Evolutionary conservation across 2,888 invertebrate species (phyloP).

Genomic region (Sphaerophoria taeniata): DNA sequence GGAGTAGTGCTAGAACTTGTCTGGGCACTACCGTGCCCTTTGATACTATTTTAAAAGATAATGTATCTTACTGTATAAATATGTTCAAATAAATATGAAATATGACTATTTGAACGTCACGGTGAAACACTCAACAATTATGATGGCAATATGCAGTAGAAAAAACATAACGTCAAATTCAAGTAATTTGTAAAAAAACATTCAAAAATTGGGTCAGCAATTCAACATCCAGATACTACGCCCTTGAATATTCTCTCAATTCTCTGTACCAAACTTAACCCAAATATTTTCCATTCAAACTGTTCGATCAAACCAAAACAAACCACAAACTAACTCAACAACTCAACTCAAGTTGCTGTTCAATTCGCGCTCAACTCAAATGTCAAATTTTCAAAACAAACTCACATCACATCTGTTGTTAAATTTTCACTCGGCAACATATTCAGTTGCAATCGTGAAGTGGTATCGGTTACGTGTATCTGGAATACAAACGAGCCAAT

Average conservation of each 20-base stretch:
- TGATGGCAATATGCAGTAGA: too few species aligned
- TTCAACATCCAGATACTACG: neutral
- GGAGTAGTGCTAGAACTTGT: too few species aligned
- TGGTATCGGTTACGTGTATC: conserved; percentile 36
- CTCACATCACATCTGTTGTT: conserved; percentile 31
- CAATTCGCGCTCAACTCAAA: neutral
- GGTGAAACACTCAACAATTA: too few species aligned
- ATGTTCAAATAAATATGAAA: too few species aligned
- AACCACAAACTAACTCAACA: conserved; percentile 25
- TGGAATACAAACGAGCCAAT: conserved; percentile 21
- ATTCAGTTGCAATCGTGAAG: conserved; percentile 67
- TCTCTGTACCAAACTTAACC: neutral
- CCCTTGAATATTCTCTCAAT: neutral
- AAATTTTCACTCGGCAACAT: conserved; percentile 43
- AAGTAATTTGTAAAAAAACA: too few species aligned
- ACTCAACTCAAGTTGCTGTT: conserved; percentile 27
- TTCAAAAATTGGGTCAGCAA: too few species aligned
- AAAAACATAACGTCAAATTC: too few species aligned
- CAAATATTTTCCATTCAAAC: neutral
- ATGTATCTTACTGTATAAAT: too few species aligned
- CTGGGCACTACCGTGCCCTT: too few species aligned
- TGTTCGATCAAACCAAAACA: conserved; percentile 21
- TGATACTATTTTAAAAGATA: too few species aligned
- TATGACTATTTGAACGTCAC: too few species aligned
- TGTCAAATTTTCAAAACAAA: conserved; percentile 55